These are phyloP conservation scores for Ichneumoninae sp. DNA, from an alignment of 2,888 invertebrate species.

Conservation along the genomic window DNA sequence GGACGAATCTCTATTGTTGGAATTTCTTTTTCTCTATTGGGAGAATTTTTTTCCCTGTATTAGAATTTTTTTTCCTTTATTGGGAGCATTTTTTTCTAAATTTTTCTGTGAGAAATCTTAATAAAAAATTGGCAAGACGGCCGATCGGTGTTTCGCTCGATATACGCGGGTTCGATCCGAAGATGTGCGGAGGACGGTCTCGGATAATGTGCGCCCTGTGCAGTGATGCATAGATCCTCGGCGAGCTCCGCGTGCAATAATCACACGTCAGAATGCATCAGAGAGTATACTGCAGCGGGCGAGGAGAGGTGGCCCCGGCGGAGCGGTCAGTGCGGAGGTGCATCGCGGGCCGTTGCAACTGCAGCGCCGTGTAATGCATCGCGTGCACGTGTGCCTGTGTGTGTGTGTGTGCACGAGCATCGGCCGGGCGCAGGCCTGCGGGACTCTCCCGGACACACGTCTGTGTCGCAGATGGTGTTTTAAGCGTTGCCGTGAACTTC, in stretches of 20 bases:
- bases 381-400: background rate
- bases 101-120: background rate
- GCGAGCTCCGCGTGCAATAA: slow-evolving; percentile 82
- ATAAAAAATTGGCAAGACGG: background rate
- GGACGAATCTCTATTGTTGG: too few relatives aligned
- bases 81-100: background rate
- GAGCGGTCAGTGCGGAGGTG: slow-evolving; percentile 40
- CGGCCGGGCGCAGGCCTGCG: slow-evolving; percentile 50
- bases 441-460: slow-evolving; percentile 66
- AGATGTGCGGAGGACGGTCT: slow-evolving; percentile 52
- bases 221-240: slow-evolving; percentile 83
- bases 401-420: slow-evolving; percentile 7
- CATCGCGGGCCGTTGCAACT: slow-evolving; percentile 19
- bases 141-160: background rate
- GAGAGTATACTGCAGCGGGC: slow-evolving; percentile 62
- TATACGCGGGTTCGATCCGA: slow-evolving; percentile 44
- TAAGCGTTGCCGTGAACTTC: slow-evolving; percentile 80
- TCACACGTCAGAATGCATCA: slow-evolving; percentile 83
- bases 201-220: slow-evolving; percentile 80
- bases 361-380: slow-evolving; percentile 4
- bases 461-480: slow-evolving; percentile 79
- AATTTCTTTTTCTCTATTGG: too few relatives aligned
- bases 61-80: too few relatives aligned
- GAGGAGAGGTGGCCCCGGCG: slow-evolving; percentile 49
- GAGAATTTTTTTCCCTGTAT: background rate